phyloP scores from a whole-genome alignment of 2,888 invertebrate species.

The Calameuta idolon region DNA sequence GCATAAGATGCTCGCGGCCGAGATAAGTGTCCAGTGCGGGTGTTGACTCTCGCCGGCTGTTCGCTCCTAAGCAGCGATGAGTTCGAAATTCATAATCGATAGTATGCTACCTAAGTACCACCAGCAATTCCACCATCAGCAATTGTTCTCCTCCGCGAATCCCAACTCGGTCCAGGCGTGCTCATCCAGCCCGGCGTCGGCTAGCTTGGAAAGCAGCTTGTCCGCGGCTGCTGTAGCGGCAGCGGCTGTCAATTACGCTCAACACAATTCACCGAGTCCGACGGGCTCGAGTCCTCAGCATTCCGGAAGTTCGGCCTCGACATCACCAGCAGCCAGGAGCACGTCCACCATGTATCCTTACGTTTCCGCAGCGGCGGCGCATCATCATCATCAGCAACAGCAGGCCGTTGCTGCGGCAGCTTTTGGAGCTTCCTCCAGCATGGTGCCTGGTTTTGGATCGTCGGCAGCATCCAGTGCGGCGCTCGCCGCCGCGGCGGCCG shows the following conservation, averaged over 20 bases:
- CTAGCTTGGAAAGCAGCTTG: conserved; percentile 73
- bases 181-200: conserved; percentile 63
- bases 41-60: conserved; percentile 46
- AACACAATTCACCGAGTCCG: conserved; percentile 70
- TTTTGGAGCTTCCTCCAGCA: conserved; percentile 76
- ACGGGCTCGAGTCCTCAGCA: conserved; percentile 80
- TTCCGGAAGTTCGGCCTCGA: conserved; percentile 75
- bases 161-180: conserved; percentile 78
- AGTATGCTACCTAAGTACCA: conserved; percentile 97
- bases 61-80: conserved; percentile 77
- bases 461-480: conserved; percentile 69
- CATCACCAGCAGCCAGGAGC: conserved; percentile 71
- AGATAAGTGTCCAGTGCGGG: conserved; percentile 39
- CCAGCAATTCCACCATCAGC: conserved; percentile 80
- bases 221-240: conserved; percentile 72
- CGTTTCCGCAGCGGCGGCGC: conserved; percentile 79
- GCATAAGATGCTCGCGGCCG: background rate
- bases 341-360: conserved; percentile 92
- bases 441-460: conserved; percentile 73
- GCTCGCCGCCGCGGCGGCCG: conserved; percentile 75
- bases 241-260: conserved; percentile 86
- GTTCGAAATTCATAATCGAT: conserved; percentile 97
- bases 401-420: conserved; percentile 75
- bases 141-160: conserved; percentile 77
- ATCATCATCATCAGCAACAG: conserved; percentile 78